Evolutionary conservation across 2,113 vertebrate species (phyloP).

Genomic region (Brachyhypopomus gauderio): DNA sequence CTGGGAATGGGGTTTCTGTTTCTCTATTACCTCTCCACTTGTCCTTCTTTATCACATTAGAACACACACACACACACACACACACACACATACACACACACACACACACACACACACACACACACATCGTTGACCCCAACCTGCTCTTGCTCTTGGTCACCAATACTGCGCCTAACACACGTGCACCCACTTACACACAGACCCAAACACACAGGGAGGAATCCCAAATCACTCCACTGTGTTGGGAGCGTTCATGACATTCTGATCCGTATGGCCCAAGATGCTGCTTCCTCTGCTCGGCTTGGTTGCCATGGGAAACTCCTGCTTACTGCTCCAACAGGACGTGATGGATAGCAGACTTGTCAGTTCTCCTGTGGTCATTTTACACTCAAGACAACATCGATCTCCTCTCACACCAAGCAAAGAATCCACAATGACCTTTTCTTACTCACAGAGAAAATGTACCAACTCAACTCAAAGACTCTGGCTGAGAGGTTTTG

Average conservation of each 20-base stretch:
- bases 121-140: neutral
- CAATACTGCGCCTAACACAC: neutral
- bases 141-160: neutral
- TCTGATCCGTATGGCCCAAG: too few relatives aligned
- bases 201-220: too few relatives aligned
- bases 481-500: too few relatives aligned
- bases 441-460: neutral
- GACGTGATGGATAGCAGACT: slow-evolving; percentile 16
- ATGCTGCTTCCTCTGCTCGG: neutral
- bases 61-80: neutral
- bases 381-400: neutral
- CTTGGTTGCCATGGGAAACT: slow-evolving; percentile 2
- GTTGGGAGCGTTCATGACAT: too few relatives aligned
- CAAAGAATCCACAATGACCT: neutral
- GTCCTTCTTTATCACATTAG: too few relatives aligned
- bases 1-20: slow-evolving; percentile 27
- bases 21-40: too few relatives aligned
- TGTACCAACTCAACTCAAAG: too few relatives aligned
- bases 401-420: neutral
- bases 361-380: slow-evolving; percentile 3
- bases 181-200: too few relatives aligned
- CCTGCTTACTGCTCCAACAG: neutral
- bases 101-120: neutral
- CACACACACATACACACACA: neutral
- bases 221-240: too few relatives aligned